These are phyloP conservation scores for Drosophila ananassae DNA, from an alignment of 1,140 invertebrate genomes.

Conservation along the genomic window DNA sequence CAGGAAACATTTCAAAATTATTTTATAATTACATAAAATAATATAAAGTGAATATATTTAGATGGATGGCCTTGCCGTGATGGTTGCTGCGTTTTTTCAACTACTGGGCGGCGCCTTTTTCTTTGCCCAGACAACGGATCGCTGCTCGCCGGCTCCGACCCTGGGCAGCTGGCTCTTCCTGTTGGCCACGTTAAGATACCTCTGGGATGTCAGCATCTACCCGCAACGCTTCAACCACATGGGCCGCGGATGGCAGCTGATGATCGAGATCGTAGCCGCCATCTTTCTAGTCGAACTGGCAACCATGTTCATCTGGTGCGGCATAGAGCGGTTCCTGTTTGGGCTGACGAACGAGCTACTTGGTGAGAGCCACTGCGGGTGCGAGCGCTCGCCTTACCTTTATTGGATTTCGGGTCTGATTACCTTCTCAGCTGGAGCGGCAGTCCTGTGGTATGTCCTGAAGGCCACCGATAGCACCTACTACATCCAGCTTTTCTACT, in stretches of 20 bases:
- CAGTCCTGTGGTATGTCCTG: slow-evolving; percentile 45
- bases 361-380: not conserved
- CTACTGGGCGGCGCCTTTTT: slow-evolving; percentile 44
- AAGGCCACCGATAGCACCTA: slow-evolving; percentile 38
- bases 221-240: slow-evolving; percentile 50
- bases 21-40: not conserved
- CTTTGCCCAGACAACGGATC: slow-evolving; percentile 47
- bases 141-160: slow-evolving; percentile 52
- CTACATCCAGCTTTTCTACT: not conserved
- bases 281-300: slow-evolving; percentile 46
- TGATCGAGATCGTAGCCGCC: slow-evolving; percentile 38
- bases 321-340: slow-evolving; percentile 39
- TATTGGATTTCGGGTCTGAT: slow-evolving; percentile 43
- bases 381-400: not conserved
- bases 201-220: slow-evolving; percentile 50
- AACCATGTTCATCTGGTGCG: slow-evolving; percentile 57
- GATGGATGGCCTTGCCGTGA: slow-evolving; percentile 44
- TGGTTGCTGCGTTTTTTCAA: slow-evolving; percentile 34
- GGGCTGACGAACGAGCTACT: slow-evolving; percentile 15
- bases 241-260: slow-evolving; percentile 22
- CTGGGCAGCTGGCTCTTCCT: slow-evolving; percentile 57
- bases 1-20: not conserved
- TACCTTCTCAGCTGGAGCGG: slow-evolving; percentile 15
- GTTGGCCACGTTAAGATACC: slow-evolving; percentile 29
- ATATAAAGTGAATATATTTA: not conserved